Conservation (phyloP, 1,140 invertebrate species). For the Idris sp. region DNA sequence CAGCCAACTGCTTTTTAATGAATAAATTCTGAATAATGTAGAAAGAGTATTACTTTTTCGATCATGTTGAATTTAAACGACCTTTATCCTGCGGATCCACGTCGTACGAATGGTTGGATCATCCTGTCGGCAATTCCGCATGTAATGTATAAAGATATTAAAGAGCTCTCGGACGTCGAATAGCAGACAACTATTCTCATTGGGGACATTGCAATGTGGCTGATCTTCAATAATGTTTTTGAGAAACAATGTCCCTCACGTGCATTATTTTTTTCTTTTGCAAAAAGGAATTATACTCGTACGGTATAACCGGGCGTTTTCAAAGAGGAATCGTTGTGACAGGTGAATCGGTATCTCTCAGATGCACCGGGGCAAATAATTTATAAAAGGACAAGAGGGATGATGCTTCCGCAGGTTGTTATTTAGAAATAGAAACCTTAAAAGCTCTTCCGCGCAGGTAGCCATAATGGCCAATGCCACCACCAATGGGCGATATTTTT, state of each 20-base stretch:
- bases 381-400: conserved; percentile 62
- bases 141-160: conserved; percentile 36
- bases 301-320: conserved; percentile 46
- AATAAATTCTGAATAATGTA: not conserved
- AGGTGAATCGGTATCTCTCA: conserved; percentile 62
- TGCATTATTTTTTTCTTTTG: conserved; percentile 44
- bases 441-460: conserved; percentile 58
- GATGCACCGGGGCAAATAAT: conserved; percentile 55
- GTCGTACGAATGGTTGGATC: not conserved
- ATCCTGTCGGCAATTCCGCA: conserved; percentile 1
- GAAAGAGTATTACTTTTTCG: not conserved
- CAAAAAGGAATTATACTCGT: conserved; percentile 30
- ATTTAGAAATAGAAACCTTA: conserved; percentile 62
- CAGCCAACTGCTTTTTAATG: too few relatives aligned
- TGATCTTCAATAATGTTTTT: conserved; percentile 52
- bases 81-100: conserved; percentile 3
- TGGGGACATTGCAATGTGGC: conserved; percentile 26
- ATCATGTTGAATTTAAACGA: not conserved
- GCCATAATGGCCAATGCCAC: conserved; percentile 51
- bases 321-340: conserved; percentile 57
- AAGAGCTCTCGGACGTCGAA: conserved; percentile 27
- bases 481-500: conserved; percentile 60
- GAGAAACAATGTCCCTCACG: conserved; percentile 52
- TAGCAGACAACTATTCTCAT: conserved; percentile 39
- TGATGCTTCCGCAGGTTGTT: conserved; percentile 62